Percentiles rank a stretch among this genome's conserved stretches.
Evolutionary conservation across 1,140 invertebrate species (phyloP).

Genomic region (Dendroctonus valens): DNA sequence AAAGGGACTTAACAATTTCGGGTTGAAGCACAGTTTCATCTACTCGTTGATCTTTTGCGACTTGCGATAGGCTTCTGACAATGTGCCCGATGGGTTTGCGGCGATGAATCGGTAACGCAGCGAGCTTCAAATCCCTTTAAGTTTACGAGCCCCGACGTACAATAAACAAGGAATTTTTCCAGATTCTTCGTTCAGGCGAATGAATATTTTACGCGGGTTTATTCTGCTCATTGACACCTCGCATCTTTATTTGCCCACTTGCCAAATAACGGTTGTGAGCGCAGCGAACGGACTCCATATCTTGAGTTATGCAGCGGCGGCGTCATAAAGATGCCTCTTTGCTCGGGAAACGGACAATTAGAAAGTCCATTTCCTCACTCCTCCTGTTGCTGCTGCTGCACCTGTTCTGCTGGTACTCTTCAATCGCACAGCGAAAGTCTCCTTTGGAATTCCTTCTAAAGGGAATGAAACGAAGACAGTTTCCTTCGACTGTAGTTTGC

Average conservation of each 20-base stretch:
- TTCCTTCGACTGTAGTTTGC: too few species aligned
- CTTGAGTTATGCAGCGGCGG: conserved; percentile 5
- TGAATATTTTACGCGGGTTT: conserved; percentile 26
- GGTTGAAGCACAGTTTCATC: too few species aligned
- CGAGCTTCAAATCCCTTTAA: conserved; percentile 6
- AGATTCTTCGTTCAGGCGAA: conserved; percentile 9
- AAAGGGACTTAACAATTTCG: background rate
- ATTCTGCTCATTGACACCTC: conserved; percentile 28
- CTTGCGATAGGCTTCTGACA: background rate
- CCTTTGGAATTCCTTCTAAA: too few species aligned
- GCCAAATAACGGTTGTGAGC: conserved; percentile 14
- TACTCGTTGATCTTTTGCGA: background rate
- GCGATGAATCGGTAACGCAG: conserved; percentile 10
- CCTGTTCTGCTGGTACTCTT: too few species aligned
- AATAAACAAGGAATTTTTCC: conserved; percentile 28
- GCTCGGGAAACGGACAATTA: too few species aligned
- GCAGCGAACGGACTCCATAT: conserved; percentile 2
- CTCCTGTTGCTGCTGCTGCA: too few species aligned
- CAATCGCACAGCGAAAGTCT: too few species aligned
- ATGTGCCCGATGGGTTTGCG: background rate
- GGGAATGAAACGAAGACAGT: too few species aligned
- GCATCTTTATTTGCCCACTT: conserved; percentile 27
- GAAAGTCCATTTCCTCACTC: too few species aligned
- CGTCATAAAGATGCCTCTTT: too few species aligned
- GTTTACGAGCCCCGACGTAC: conserved; percentile 11